A percentile compares a stretch with the other conserved stretches of the same genome.
Conservation (phyloP, 2,888 invertebrate species). For the Peribatodes rhomboidaria region DNA sequence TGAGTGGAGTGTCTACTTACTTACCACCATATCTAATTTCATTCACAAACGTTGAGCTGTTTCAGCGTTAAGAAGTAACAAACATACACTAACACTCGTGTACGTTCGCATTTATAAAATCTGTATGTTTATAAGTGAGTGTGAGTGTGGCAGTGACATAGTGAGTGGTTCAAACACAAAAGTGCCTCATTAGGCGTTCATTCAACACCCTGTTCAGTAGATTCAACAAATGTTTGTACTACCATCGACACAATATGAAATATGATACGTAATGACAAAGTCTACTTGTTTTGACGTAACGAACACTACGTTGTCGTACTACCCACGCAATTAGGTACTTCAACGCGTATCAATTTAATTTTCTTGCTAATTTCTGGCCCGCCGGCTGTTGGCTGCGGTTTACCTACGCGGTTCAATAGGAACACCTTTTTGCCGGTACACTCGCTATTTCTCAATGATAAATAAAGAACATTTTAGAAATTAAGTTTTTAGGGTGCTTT, state of each 20-base stretch:
- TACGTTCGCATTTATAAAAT: background rate
- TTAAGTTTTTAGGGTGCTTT: no score
- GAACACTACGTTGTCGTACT: background rate
- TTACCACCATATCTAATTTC: background rate
- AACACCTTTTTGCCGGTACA: no score
- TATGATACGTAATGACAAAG: slow-evolving; percentile 7
- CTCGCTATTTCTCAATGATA: no score
- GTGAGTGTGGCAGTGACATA: background rate
- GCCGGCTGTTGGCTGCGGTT: no score
- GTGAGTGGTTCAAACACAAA: slow-evolving; percentile 1
- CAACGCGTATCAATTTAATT: background rate
- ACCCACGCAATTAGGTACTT: background rate
- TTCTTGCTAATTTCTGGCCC: no score
- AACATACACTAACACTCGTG: background rate
- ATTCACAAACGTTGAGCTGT: background rate
- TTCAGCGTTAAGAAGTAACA: background rate
- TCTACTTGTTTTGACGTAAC: background rate
- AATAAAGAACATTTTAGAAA: no score
- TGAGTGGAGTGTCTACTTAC: background rate
- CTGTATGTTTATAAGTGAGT: background rate
- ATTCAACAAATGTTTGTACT: slow-evolving; percentile 1
- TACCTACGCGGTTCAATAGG: no score
- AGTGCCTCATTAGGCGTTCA: slow-evolving; percentile 5
- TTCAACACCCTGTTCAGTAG: background rate
- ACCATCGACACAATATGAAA: slow-evolving; percentile 6